Evolutionary conservation across 2,113 vertebrate genomes (phyloP).

Genomic region (Elephas maximus): DNA sequence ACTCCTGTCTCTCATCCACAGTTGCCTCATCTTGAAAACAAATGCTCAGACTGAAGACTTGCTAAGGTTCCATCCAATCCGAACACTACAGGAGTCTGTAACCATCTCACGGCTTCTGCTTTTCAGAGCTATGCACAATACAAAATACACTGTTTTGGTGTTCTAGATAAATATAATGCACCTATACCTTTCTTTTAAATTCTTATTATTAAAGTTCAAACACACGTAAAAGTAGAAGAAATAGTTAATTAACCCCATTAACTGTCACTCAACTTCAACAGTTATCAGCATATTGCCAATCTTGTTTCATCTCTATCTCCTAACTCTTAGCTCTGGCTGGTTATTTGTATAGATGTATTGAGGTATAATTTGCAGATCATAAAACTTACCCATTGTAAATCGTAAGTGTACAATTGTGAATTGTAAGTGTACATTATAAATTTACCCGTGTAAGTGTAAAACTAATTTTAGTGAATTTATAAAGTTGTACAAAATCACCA

Average conservation of each 20-base stretch:
- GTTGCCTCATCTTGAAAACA: neutral
- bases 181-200: neutral
- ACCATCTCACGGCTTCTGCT: neutral
- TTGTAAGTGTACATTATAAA: neutral
- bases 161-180: neutral
- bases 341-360: neutral
- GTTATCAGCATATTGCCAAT: neutral
- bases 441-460: no score
- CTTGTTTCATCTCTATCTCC: neutral
- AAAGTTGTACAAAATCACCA: neutral
- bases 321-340: neutral
- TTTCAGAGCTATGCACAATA: neutral
- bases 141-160: neutral
- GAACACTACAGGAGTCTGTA: neutral
- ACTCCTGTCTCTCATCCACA: neutral
- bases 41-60: neutral
- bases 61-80: neutral
- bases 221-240: neutral
- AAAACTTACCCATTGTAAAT: neutral
- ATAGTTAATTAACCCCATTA: neutral
- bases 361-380: neutral
- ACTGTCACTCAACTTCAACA: neutral
- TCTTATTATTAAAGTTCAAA: neutral
- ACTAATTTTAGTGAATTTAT: neutral
- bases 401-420: neutral